These are phyloP conservation scores for Hemistola chrysoprasaria DNA, from an alignment of 2,888 invertebrate genomes.

Conservation along the genomic window DNA sequence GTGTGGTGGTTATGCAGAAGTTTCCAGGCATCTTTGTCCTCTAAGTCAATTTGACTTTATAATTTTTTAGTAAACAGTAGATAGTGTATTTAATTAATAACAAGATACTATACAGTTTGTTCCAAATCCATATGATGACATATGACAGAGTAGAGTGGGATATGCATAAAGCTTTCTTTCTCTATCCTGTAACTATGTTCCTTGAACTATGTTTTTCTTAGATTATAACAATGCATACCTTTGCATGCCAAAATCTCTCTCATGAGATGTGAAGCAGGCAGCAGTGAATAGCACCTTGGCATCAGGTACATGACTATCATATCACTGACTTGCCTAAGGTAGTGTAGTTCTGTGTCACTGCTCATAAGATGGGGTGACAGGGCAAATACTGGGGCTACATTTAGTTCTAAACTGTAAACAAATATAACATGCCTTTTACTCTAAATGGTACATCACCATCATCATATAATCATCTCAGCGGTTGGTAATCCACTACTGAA, in stretches of 20 bases:
- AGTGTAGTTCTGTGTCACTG: conserved; percentile 89
- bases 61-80: too few relatives aligned
- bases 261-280: conserved; percentile 89
- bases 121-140: too few relatives aligned
- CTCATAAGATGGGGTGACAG: conserved; percentile 88
- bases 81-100: too few relatives aligned
- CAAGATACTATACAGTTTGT: too few relatives aligned
- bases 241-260: conserved; percentile 92
- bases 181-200: too few relatives aligned
- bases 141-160: too few relatives aligned
- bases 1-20: too few relatives aligned
- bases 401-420: conserved; percentile 80
- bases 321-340: conserved; percentile 91
- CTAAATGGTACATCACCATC: neutral
- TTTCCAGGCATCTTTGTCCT: too few relatives aligned
- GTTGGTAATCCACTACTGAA: too few relatives aligned
- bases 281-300: conserved; percentile 90
- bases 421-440: conserved; percentile 1
- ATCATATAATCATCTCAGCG: neutral
- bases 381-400: conserved; percentile 86
- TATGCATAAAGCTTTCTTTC: too few relatives aligned
- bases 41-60: too few relatives aligned
- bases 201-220: neutral
- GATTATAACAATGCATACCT: conserved; percentile 84
- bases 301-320: conserved; percentile 90